These are phyloP conservation scores for Petromus typicus DNA, from an alignment of 2,113 vertebrate species.

Conservation along the genomic window DNA sequence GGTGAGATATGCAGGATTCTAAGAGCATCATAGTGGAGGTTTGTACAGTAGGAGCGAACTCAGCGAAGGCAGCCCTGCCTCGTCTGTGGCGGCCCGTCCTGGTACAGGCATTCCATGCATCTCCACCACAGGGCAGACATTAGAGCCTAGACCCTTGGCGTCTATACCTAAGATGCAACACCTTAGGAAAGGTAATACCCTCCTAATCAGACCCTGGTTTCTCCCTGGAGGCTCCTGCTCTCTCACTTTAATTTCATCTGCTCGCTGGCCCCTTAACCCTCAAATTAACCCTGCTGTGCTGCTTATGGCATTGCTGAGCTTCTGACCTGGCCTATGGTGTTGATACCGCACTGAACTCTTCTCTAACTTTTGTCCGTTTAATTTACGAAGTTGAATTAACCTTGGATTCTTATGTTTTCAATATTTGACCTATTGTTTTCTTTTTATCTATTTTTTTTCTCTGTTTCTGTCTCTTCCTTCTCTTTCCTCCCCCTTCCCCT, in stretches of 20 bases:
- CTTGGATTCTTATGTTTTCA: conserved; percentile 93
- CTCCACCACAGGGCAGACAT: background rate
- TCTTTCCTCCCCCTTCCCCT: conserved; percentile 81
- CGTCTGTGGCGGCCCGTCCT: background rate
- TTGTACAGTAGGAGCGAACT: background rate
- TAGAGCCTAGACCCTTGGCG: background rate
- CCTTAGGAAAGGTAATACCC: conserved; percentile 51
- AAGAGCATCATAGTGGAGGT: rapidly evolving
- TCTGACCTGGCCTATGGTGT: conserved; percentile 79
- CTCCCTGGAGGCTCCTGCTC: conserved; percentile 64
- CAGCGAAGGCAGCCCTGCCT: background rate
- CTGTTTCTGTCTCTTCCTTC: conserved; percentile 84
- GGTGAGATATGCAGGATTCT: background rate
- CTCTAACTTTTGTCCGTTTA: conserved; percentile 89
- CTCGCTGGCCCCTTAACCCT: conserved; percentile 81
- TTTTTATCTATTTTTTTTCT: conserved; percentile 90
- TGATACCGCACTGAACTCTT: conserved; percentile 80
- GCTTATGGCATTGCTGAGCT: conserved; percentile 88
- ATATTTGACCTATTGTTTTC: conserved; percentile 97
- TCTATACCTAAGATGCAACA: conserved; percentile 16
- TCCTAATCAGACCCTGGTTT: conserved; percentile 62
- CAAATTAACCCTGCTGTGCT: conserved; percentile 80
- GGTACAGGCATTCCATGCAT: background rate
- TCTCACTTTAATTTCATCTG: conserved; percentile 84
- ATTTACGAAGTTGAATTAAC: conserved; percentile 90